Evolutionary conservation across 2,888 invertebrate genomes (phyloP), one percentile per base, ranked within the genome.

Genomic region (Tortricodes alternella): DNA sequence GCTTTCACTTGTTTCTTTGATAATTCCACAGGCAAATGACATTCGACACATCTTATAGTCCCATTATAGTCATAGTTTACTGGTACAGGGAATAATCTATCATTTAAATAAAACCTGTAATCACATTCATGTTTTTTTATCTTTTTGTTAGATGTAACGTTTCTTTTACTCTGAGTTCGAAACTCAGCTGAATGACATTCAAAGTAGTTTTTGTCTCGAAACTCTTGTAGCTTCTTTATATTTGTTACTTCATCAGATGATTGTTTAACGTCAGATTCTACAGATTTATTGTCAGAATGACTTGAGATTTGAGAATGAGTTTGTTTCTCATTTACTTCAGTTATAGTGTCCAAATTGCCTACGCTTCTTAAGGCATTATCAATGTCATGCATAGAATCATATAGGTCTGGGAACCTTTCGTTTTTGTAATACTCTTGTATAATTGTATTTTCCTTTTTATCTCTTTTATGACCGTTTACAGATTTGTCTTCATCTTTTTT

Each of bases 151-250:
- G 63, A 74, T 0, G 73, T 78, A 1, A 61, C 76, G 18, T 74
- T 81, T 0, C 68, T 70, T 46, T 68, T 77, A 3, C 53, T 68
- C 15, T 74, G 73, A 0, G 85, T 64, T 52, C 85, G 78, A 7
- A 80, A 80, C 68, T 74, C 83, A 1, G 88, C 86, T 0, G 92
- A 92, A 66, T 93, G 93, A n/a, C 92, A 92, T 62, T 93, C 93
- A 58, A 93, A 93, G 66, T 92, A 94, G 66, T 93, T 92, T 5
- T 91, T 80, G 1, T 87, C 77, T 9, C 93, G 83, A 62, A 93
- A 93, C 62, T 88, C 81, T 58, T 83, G 86, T n/a, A 90, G 48
- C 3, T 73, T 65, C 19, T 73, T 62, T 0, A 85, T 68, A 16
- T 65, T 79, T 9, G 68, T 43, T 16, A 76, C 78, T 2, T 76